Evolutionary conservation across 2,797 vertebrate genomes (phyloP).

Genomic region (Hipposideros larvatus): DNA sequence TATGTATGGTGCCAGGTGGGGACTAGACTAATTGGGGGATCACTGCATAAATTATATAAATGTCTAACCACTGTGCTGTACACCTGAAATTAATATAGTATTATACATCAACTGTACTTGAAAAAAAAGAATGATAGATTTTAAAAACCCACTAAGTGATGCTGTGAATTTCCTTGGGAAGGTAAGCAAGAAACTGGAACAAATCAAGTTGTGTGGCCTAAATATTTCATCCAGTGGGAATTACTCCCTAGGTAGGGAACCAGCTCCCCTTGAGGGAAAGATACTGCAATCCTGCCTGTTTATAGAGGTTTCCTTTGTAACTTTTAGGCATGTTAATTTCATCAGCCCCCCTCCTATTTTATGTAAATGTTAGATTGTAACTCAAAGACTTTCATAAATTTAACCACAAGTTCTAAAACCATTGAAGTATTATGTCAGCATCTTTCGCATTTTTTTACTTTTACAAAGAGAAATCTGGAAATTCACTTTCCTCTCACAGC

Average conservation of each 20-base stretch:
- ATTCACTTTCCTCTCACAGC: slow-evolving; percentile 55
- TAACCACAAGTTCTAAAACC: slow-evolving; percentile 56
- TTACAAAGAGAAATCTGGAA: slow-evolving; percentile 70
- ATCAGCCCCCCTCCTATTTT: not conserved
- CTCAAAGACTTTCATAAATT: slow-evolving; percentile 47
- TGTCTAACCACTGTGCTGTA: too few relatives aligned
- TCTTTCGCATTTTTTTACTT: slow-evolving; percentile 59
- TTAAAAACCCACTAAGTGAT: not conserved
- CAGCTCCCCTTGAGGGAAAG: not conserved
- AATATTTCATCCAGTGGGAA: not conserved
- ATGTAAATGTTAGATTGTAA: slow-evolving; percentile 61
- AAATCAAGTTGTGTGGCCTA: not conserved
- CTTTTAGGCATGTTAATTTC: slow-evolving; percentile 36
- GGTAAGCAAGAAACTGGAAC: slow-evolving; percentile 39
- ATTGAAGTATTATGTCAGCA: slow-evolving; percentile 52
- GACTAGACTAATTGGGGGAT: too few relatives aligned
- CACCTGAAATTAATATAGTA: too few relatives aligned
- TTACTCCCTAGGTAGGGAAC: not conserved
- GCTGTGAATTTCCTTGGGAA: not conserved
- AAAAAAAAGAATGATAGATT: too few relatives aligned
- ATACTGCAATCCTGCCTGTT: not conserved
- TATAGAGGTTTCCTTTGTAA: slow-evolving; percentile 53
- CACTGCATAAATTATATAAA: too few relatives aligned
- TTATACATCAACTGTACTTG: too few relatives aligned
- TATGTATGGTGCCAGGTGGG: too few relatives aligned